Conservation (phyloP, 2,888 invertebrate genomes). For the Ptycholaimellus sp. region DNA sequence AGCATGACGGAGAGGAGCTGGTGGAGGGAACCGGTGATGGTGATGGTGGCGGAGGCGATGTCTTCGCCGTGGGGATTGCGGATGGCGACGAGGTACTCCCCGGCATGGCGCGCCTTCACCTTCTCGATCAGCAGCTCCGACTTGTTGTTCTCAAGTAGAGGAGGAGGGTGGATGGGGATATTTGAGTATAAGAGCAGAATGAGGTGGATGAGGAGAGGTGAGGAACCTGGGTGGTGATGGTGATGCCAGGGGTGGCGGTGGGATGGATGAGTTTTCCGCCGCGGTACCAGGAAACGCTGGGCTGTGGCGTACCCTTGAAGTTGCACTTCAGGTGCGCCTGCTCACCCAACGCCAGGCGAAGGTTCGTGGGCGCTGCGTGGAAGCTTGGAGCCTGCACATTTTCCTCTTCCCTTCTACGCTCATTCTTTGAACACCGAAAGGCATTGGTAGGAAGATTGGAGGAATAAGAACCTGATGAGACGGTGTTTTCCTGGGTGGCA, state of each 20-base stretch:
- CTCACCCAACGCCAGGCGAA: too few species aligned
- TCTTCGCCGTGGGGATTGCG: slow-evolving; percentile 18
- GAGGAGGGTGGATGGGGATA: not conserved
- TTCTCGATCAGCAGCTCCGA: not conserved
- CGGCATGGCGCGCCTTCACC: slow-evolving; percentile 1
- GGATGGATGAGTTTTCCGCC: slow-evolving; percentile 10
- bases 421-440: too few species aligned
- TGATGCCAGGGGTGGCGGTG: slow-evolving; percentile 10
- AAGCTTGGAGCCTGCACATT: too few species aligned
- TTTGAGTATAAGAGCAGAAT: not conserved
- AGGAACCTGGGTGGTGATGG: slow-evolving; percentile 9
- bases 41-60: slow-evolving; percentile 15
- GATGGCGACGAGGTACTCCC: slow-evolving; percentile 18
- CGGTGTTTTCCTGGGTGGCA: too few species aligned
- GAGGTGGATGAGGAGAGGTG: slow-evolving; percentile 9
- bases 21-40: too few species aligned
- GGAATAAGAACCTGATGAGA: too few species aligned
- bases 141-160: not conserved
- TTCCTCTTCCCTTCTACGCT: too few species aligned
- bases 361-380: too few species aligned
- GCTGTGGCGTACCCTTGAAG: slow-evolving; percentile 15
- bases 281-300: slow-evolving; percentile 16
- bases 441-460: too few species aligned
- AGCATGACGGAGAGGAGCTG: too few species aligned
- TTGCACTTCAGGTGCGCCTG: slow-evolving; percentile 14